A percentile compares a stretch with the other conserved stretches of the same genome.
These are phyloP conservation scores for Microtus pennsylvanicus DNA, from an alignment of 2,113 vertebrate genomes.

Conservation along the genomic window DNA sequence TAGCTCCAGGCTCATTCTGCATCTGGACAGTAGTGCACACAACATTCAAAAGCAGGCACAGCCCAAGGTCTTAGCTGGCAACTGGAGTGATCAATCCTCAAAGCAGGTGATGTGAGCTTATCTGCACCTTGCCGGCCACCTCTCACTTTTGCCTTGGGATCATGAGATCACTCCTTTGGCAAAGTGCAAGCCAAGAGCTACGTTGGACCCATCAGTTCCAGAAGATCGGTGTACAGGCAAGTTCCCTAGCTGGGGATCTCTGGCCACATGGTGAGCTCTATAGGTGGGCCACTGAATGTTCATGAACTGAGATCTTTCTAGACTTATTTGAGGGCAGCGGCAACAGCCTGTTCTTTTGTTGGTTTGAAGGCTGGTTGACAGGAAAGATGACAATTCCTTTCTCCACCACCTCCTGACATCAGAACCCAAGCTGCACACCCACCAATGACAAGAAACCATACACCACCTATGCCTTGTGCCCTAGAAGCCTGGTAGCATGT, in stretches of 20 bases:
- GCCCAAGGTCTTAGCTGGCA: neutral
- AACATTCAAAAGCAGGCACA: neutral
- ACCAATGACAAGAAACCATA: neutral
- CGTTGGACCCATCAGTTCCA: conserved; percentile 68
- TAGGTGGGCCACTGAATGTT: neutral
- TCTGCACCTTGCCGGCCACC: neutral
- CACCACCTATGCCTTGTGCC: neutral
- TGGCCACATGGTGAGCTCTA: accelerated
- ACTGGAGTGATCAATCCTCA: neutral
- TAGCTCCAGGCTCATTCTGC: accelerated
- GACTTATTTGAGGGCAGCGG: accelerated
- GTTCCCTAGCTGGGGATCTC: neutral
- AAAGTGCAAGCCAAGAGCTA: conserved; percentile 64
- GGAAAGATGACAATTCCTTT: accelerated
- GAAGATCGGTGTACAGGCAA: conserved; percentile 65
- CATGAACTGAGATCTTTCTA: conserved; percentile 17
- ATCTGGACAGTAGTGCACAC: accelerated
- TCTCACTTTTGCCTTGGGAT: neutral
- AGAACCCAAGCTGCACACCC: neutral
- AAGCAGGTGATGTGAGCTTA: accelerated
- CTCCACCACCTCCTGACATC: accelerated
- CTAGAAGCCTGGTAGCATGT: neutral
- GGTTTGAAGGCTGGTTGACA: neutral
- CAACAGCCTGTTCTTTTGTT: neutral
- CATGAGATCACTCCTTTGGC: conserved; percentile 46